Percentiles rank a stretch among this genome's conserved stretches.
Evolutionary conservation across 2,797 vertebrate genomes (phyloP).

Genomic region (Brachyrhaphis roseni): DNA sequence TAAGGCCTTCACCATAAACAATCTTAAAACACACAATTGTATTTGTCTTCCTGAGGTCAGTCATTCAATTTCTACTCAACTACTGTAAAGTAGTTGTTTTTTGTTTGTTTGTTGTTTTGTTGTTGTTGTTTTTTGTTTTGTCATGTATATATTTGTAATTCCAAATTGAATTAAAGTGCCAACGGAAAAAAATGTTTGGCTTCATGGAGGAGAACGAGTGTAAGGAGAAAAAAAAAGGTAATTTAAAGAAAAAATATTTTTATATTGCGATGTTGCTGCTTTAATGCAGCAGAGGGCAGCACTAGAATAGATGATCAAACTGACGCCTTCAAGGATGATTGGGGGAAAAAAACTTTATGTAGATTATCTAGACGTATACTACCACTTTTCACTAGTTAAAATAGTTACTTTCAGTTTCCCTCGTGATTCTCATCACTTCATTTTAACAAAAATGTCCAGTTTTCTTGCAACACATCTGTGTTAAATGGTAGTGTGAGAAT

Average conservation of each 20-base stretch:
- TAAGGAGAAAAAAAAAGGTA: background rate
- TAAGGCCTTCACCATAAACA: conserved; percentile 33
- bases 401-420: background rate
- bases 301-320: background rate
- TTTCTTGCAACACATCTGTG: background rate
- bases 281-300: conserved; percentile 49
- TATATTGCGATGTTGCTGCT: background rate
- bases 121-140: conserved; percentile 37
- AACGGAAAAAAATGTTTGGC: conserved; percentile 55
- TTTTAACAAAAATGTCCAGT: background rate
- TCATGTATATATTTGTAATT: conserved; percentile 81
- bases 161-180: conserved; percentile 91
- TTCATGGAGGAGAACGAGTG: background rate
- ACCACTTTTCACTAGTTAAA: background rate
- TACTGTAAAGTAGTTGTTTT: conserved; percentile 45
- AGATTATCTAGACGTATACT: background rate
- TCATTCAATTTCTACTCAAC: conserved; percentile 64
- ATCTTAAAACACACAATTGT: conserved; percentile 48
- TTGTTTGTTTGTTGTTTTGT: conserved; percentile 25
- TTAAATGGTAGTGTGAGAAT: background rate
- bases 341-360: background rate
- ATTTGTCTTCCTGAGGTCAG: conserved; percentile 30
- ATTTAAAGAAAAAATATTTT: no score
- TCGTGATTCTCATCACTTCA: background rate
- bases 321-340: background rate